These are phyloP conservation scores for Drosophila rhopaloa DNA, from an alignment of 1,140 invertebrate genomes.

Conservation along the genomic window DNA sequence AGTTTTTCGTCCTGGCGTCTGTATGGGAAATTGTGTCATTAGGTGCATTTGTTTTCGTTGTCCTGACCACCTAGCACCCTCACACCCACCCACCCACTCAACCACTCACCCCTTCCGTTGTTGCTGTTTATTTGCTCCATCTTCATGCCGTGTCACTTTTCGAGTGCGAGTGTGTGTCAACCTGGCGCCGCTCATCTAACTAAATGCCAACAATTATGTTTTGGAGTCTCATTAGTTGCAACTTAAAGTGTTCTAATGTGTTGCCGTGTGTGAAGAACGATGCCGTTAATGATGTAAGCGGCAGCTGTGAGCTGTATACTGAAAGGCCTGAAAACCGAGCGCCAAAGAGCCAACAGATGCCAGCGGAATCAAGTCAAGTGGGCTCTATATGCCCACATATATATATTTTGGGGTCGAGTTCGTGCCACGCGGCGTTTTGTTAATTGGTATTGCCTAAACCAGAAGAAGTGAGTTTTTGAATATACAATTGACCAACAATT, in stretches of 20 bases:
- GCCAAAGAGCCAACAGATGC: slow-evolving; percentile 39
- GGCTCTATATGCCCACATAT: slow-evolving; percentile 14
- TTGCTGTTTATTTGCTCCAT: slow-evolving; percentile 63
- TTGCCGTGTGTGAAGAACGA: slow-evolving; percentile 72
- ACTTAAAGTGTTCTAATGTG: slow-evolving; percentile 75
- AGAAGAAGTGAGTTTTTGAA: neutral
- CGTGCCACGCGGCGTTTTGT: slow-evolving; percentile 46
- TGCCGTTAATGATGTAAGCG: slow-evolving; percentile 80
- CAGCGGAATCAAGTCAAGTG: slow-evolving; percentile 48
- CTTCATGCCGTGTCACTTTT: slow-evolving; percentile 70
- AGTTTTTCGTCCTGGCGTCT: slow-evolving; percentile 39
- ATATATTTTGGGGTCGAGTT: slow-evolving; percentile 70
- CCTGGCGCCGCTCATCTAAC: slow-evolving; percentile 60
- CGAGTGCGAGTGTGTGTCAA: slow-evolving; percentile 45
- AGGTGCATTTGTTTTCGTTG: slow-evolving; percentile 82
- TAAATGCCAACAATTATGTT: slow-evolving; percentile 82
- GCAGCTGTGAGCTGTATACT: slow-evolving; percentile 38
- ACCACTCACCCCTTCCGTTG: slow-evolving; percentile 17
- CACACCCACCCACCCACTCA: slow-evolving; percentile 1
- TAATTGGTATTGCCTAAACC: slow-evolving; percentile 67
- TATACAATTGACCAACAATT: too few species aligned
- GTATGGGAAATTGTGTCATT: slow-evolving; percentile 75
- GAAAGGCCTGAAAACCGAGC: slow-evolving; percentile 32
- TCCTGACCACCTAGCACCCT: slow-evolving; percentile 43
- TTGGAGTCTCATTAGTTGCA: slow-evolving; percentile 81